phyloP scores from a whole-genome alignment of 1,140 invertebrate genomes.

The Zaprionus camerounensis region DNA sequence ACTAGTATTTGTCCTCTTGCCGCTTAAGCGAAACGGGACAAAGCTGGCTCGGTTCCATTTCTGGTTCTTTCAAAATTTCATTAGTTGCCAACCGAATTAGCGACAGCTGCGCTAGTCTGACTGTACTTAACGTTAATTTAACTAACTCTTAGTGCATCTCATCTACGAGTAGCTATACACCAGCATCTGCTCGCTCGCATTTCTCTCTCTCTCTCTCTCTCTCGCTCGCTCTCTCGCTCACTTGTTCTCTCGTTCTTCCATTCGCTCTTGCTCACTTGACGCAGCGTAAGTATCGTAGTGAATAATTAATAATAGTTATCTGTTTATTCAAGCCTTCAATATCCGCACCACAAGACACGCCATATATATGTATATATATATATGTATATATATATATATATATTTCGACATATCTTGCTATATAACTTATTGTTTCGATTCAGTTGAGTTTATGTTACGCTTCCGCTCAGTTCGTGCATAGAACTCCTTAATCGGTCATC shows the following conservation, averaged over 20 bases:
- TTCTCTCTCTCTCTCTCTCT: constrained; percentile 1
- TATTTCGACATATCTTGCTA: neutral
- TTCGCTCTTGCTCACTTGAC: neutral
- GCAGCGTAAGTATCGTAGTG: constrained; percentile 47
- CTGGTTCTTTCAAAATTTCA: constrained; percentile 7
- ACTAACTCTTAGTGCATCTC: neutral
- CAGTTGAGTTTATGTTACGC: constrained; percentile 37
- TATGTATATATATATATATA: neutral
- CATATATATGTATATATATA: neutral
- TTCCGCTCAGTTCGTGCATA: neutral
- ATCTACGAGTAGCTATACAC: neutral
- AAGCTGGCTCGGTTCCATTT: neutral
- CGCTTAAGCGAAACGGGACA: neutral
- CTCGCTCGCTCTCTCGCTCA: neutral
- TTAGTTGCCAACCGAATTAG: constrained; percentile 1
- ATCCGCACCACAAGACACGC: constrained; percentile 7
- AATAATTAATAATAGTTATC: constrained; percentile 29
- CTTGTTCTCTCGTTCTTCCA: neutral
- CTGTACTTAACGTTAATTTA: neutral
- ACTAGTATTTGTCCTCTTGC: neutral
- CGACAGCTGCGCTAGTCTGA: neutral
- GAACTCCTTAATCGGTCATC: neutral
- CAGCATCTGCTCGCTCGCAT: constrained; percentile 8
- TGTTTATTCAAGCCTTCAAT: constrained; percentile 23
- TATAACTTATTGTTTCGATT: constrained; percentile 18